phyloP scores from a whole-genome alignment of 2,113 vertebrate species.

The Xiphophorus couchianus region DNA sequence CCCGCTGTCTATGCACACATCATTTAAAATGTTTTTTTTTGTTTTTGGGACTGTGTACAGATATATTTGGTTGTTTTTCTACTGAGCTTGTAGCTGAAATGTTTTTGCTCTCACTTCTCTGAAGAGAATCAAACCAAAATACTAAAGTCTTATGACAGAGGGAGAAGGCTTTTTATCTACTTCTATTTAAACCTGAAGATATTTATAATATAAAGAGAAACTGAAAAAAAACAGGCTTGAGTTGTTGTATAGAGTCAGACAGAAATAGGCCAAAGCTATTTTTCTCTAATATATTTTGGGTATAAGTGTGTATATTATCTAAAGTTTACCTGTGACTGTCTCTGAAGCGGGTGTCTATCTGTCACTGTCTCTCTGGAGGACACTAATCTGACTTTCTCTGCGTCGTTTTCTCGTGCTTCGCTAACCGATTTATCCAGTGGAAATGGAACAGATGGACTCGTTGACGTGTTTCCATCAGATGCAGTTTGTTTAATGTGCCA shows the following conservation, averaged over 20 bases:
- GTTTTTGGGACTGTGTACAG: background rate
- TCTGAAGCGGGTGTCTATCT: slow-evolving; percentile 6
- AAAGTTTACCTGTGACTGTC: slow-evolving; percentile 11
- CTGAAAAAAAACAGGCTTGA: slow-evolving; percentile 25
- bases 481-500: slow-evolving; percentile 38
- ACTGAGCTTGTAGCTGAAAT: slow-evolving; percentile 16
- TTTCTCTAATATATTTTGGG: slow-evolving; percentile 71
- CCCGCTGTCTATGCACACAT: slow-evolving; percentile 10
- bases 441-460: slow-evolving; percentile 2
- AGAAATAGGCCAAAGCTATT: slow-evolving; percentile 55
- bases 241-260: slow-evolving; percentile 48
- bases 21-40: background rate
- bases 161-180: slow-evolving; percentile 17
- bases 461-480: background rate
- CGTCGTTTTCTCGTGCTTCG: background rate
- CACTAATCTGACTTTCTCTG: slow-evolving; percentile 4
- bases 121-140: slow-evolving; percentile 34
- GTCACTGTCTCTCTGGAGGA: slow-evolving; percentile 1
- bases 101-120: slow-evolving; percentile 9
- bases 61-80: background rate
- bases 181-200: slow-evolving; percentile 55
- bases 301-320: slow-evolving; percentile 47
- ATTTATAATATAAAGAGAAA: slow-evolving; percentile 61
- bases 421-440: background rate
- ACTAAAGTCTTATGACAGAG: slow-evolving; percentile 15